Base-by-base conservation (phyloP, 2,113 vertebrate genomes). In the Oriolus oriolus region DNA sequence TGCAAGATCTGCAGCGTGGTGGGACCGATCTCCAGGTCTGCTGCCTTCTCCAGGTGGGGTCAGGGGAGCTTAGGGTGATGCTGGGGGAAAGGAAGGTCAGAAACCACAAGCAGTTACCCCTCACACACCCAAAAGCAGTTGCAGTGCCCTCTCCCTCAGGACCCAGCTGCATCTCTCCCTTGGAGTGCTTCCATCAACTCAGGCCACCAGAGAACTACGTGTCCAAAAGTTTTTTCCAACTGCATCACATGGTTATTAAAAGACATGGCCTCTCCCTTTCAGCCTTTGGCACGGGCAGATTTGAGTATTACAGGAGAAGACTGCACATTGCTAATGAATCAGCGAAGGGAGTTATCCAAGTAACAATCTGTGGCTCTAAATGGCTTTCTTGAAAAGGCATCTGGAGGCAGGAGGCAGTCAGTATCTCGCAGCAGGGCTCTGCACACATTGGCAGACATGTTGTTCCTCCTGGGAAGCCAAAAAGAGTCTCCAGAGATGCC, bases 181-280 rank as follows among this genome's bases (percentile, higher is more conserved):
- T 59, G 65, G 59, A 93, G 84, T 13, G 23, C 42, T 90, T 90
- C 86, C 86, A 92, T 70, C 78, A 83, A 9, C 52, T 44, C 54
- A 60, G 59, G 79, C 71, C 64, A 73, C 23, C 26, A 47, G 68
- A 86, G 83, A 90, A 77, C 54, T 84, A 54, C 11, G 9, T 2
- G 50, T 84, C 83, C 93, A 52, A 68, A 92, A 95, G 90, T 87
- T 89, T 95, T 95, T 95, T 93, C 92, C 93, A 78, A 2, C 79
- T 81, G 80, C 68, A 92, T 95, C 95, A 95, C 80, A 70, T 9
- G 10, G 89, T 92, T 97, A 95, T 96, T 95, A 95, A 96, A 97
- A 97, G 94, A 95, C 54, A 92, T 1, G 4, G 47, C 80, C 89
- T 94, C 79, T 93, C 85, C 75, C 57, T 30, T 74, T 84, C 84